A percentile compares a stretch with the other conserved stretches of the same genome.
Conservation (phyloP, 1,140 invertebrate genomes). For the Stegodyphus mimosarum region DNA sequence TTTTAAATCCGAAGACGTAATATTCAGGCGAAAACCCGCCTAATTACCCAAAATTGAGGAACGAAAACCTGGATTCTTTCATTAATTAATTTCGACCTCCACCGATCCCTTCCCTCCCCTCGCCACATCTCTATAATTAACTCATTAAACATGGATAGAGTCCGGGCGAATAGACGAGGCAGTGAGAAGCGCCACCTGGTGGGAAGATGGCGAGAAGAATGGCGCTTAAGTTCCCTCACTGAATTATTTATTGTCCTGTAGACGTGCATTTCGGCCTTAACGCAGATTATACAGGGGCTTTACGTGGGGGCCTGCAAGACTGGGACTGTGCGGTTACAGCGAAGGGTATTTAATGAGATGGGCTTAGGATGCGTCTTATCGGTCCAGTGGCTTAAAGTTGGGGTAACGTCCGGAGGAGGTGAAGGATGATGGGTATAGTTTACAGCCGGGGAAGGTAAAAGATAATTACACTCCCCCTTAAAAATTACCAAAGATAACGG, state of each 20-base stretch:
- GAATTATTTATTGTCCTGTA: constrained; percentile 50
- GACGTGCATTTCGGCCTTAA: constrained; percentile 37
- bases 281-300: constrained; percentile 45
- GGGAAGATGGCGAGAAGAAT: constrained; percentile 38
- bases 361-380: constrained; percentile 3
- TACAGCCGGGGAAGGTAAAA: no score
- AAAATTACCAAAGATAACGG: no score
- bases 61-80: constrained; percentile 44
- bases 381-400: no score
- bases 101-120: neutral
- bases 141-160: constrained; percentile 56
- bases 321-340: neutral
- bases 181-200: constrained; percentile 47
- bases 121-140: constrained; percentile 47
- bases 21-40: constrained; percentile 10
- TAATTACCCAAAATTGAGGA: constrained; percentile 48
- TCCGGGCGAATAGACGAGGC: constrained; percentile 7
- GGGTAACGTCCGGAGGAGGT: no score
- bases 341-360: constrained; percentile 31
- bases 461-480: no score
- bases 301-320: neutral
- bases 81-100: constrained; percentile 42
- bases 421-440: no score
- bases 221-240: constrained; percentile 9
- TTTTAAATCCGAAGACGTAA: constrained; percentile 38